Conservation (phyloP, 1,140 invertebrate genomes). For the Drosophila auraria region DNA sequence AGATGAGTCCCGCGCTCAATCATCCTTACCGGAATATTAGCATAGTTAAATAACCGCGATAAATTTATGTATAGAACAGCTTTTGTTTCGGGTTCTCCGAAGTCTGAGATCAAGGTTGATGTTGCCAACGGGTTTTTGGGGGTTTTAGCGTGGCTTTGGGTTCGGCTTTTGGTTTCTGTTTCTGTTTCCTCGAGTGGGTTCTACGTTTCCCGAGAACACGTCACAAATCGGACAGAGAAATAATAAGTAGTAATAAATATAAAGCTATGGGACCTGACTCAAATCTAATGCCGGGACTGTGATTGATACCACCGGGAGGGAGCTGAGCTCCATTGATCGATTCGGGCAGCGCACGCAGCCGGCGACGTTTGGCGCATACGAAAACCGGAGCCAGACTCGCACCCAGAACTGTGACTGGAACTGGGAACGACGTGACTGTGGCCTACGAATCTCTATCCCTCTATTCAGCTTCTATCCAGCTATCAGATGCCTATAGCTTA, state of each 20-base stretch:
- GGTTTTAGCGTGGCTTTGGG: slow-evolving; percentile 23
- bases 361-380: slow-evolving; percentile 59
- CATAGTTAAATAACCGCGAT: slow-evolving; percentile 71
- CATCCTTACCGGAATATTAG: slow-evolving; percentile 79
- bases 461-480: slow-evolving; percentile 1
- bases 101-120: slow-evolving; percentile 63
- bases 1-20: slow-evolving; percentile 48
- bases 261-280: slow-evolving; percentile 49
- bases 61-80: slow-evolving; percentile 68
- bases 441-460: slow-evolving; percentile 16
- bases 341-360: slow-evolving; percentile 62
- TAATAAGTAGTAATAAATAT: slow-evolving; percentile 24
- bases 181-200: background rate
- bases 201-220: slow-evolving; percentile 19
- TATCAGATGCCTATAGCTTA: slow-evolving; percentile 35
- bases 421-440: slow-evolving; percentile 73
- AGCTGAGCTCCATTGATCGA: slow-evolving; percentile 67
- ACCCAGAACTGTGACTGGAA: slow-evolving; percentile 33
- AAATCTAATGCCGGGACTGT: slow-evolving; percentile 51
- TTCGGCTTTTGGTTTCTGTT: slow-evolving; percentile 4
- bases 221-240: slow-evolving; percentile 27
- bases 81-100: slow-evolving; percentile 63
- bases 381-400: slow-evolving; percentile 37
- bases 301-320: slow-evolving; percentile 41
- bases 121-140: slow-evolving; percentile 60